Evolutionary conservation across 2,113 vertebrate species (phyloP).

Genomic region (Pituophis catenifer): DNA sequence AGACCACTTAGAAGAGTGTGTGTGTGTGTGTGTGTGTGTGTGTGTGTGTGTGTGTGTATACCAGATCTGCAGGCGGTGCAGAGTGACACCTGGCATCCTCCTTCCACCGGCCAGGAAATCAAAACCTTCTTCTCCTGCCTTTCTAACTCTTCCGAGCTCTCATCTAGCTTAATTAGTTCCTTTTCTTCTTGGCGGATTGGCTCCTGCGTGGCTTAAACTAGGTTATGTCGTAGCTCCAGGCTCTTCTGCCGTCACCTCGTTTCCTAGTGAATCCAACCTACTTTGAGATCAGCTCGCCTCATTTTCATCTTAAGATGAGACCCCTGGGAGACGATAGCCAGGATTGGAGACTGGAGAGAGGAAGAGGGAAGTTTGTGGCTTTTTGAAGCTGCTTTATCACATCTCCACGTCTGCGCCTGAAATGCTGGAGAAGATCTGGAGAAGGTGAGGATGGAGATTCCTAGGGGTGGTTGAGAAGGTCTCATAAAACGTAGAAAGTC

Average conservation of each 20-base stretch:
- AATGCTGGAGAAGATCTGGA: background rate
- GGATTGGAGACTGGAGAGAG: accelerated
- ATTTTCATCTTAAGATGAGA: background rate
- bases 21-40: too few species aligned
- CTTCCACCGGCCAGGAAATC: background rate
- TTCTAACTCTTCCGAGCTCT: background rate
- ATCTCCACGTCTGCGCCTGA: background rate
- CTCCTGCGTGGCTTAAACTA: constrained; percentile 51
- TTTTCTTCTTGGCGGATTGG: background rate
- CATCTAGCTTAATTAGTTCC: constrained; percentile 29
- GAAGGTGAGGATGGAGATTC: accelerated
- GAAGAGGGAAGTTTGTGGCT: background rate
- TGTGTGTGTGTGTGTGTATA: accelerated
- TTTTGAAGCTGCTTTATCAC: accelerated
- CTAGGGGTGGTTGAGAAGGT: background rate
- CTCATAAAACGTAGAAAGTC: background rate
- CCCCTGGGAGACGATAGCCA: background rate
- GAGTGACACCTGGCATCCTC: accelerated
- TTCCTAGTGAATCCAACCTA: constrained; percentile 67
- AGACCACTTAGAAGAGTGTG: background rate
- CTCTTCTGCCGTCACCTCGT: constrained; percentile 40
- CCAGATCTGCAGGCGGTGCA: accelerated
- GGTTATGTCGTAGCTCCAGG: constrained; percentile 57
- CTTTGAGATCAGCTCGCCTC: constrained; percentile 57
- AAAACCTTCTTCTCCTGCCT: too few species aligned